Evolutionary conservation across 2,797 vertebrate species (phyloP).

Genomic region (Cercopithecus hamlyni): DNA sequence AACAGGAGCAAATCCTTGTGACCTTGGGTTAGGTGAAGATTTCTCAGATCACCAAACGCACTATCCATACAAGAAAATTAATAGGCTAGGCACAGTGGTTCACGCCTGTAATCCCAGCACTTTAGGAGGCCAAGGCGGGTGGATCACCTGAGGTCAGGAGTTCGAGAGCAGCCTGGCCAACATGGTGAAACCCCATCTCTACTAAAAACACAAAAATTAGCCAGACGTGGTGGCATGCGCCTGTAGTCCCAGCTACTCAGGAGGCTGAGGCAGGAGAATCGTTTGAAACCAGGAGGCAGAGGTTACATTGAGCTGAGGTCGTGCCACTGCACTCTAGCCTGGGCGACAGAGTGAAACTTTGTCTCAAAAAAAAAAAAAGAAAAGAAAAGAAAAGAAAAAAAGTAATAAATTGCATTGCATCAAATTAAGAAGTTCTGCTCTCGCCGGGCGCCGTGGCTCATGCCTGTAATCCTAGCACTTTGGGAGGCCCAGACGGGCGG

Average conservation of each 20-base stretch:
- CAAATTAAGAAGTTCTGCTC: background rate
- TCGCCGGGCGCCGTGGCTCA: background rate
- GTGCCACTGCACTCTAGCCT: background rate
- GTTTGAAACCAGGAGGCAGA: background rate
- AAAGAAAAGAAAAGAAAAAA: background rate
- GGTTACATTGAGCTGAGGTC: background rate
- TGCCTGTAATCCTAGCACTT: too few species aligned
- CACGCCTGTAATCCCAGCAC: background rate
- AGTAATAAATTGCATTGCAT: constrained; percentile 2
- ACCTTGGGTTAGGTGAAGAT: background rate
- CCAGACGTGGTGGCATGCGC: fast-evolving
- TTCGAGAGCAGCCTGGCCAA: background rate
- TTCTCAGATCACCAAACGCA: background rate
- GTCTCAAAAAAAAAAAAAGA: background rate
- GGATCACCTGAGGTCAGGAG: background rate
- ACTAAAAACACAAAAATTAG: background rate
- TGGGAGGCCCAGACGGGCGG: too few species aligned
- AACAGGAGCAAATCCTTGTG: background rate
- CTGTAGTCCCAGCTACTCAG: background rate
- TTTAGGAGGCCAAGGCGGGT: background rate
- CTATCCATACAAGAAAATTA: too few species aligned
- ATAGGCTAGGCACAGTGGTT: background rate
- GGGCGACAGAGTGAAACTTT: background rate
- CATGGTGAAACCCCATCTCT: background rate
- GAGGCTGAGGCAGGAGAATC: background rate